Evolutionary conservation across 2,888 invertebrate species (phyloP).

Genomic region (Macaria notata): DNA sequence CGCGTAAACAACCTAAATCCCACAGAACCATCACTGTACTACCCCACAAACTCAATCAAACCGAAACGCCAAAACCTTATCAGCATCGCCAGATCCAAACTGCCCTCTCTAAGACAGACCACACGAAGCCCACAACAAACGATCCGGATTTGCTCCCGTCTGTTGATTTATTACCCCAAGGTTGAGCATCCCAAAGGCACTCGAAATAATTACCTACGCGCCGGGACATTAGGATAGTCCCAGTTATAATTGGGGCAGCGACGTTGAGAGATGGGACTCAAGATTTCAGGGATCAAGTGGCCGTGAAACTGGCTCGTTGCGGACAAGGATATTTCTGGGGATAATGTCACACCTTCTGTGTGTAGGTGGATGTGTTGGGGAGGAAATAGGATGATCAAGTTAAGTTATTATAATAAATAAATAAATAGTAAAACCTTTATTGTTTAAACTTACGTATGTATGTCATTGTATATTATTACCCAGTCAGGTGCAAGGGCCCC

Average conservation of each 20-base stretch:
- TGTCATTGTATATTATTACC: too few species aligned
- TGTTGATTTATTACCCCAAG: constrained; percentile 35
- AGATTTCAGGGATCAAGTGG: constrained; percentile 31
- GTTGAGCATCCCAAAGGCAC: constrained; percentile 30
- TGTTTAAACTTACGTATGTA: too few species aligned
- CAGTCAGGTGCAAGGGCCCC: too few species aligned
- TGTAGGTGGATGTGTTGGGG: too few species aligned
- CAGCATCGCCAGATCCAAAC: not conserved
- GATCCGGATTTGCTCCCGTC: constrained; percentile 34
- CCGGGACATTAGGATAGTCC: constrained; percentile 36
- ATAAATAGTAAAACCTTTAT: too few species aligned
- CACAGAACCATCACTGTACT: too few species aligned
- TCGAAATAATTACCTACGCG: constrained; percentile 38
- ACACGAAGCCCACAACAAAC: constrained; percentile 32
- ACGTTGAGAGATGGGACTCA: constrained; percentile 33
- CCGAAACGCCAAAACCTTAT: not conserved
- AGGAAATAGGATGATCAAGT: too few species aligned
- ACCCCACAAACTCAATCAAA: too few species aligned
- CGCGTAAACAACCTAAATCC: too few species aligned
- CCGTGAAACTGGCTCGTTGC: constrained; percentile 19
- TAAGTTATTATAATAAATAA: too few species aligned
- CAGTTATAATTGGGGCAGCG: constrained; percentile 35
- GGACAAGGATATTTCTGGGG: not conserved
- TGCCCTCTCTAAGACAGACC: constrained; percentile 21
- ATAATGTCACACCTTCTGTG: too few species aligned